These are phyloP conservation scores for Apeltes quadracus DNA, from an alignment of 2,113 vertebrate genomes.

Conservation along the genomic window DNA sequence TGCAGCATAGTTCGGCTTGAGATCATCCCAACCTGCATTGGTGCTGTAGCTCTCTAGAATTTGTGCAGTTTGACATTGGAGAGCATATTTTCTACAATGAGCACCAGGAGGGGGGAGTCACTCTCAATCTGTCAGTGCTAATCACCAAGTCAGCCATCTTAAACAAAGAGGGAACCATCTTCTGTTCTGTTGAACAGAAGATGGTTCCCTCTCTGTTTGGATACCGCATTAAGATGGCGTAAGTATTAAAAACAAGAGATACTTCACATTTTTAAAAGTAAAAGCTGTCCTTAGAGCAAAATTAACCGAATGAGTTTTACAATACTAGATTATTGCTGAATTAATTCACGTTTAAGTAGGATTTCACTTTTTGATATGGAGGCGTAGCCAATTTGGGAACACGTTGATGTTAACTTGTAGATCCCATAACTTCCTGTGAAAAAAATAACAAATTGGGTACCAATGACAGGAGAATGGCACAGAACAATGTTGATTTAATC, in stretches of 20 bases:
- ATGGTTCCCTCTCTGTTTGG: too few species aligned
- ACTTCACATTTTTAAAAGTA: too few species aligned
- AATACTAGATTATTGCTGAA: not conserved
- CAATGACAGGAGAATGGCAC: not conserved
- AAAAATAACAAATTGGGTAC: not conserved
- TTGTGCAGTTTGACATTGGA: constrained; percentile 14
- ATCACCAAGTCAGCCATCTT: constrained; percentile 35
- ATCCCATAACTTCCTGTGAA: not conserved
- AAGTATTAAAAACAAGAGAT: not conserved
- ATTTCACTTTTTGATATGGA: not conserved
- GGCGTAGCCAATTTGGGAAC: not conserved
- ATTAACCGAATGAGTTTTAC: not conserved
- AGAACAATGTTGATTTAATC: not conserved
- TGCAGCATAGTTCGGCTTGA: not conserved
- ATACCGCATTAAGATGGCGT: too few species aligned
- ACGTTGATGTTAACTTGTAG: not conserved
- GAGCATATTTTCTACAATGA: constrained; percentile 7
- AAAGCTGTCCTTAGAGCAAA: not conserved
- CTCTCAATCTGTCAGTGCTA: constrained; percentile 33
- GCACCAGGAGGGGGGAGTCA: not conserved
- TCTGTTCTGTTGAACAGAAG: too few species aligned
- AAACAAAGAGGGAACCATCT: not conserved
- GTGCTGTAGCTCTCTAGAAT: constrained; percentile 8
- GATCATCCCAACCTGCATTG: not conserved
- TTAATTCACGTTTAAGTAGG: not conserved